Percentiles rank a stretch among this genome's conserved stretches.
Evolutionary conservation across 92 coral and sea anemone species (phyloP).

Genomic region (Nematostella vectensis): DNA sequence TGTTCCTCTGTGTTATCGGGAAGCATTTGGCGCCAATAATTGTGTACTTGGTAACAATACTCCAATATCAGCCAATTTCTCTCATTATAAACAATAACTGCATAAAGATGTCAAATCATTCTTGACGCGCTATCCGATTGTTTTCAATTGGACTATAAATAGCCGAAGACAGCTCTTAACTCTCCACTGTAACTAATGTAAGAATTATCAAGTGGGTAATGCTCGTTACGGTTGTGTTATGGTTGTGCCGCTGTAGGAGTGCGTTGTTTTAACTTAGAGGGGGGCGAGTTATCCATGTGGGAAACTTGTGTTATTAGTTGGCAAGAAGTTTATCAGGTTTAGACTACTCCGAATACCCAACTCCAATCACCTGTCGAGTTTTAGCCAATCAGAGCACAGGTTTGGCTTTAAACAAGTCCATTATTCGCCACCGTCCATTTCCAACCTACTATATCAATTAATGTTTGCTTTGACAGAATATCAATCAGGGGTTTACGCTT

Average conservation of each 20-base stretch:
- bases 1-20: too few species aligned
- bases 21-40: too few species aligned
- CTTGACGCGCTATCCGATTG: slow-evolving; percentile 41
- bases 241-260: too few species aligned
- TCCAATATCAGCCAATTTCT: not conserved
- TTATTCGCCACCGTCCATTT: slow-evolving; percentile 75
- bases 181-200: slow-evolving; percentile 18
- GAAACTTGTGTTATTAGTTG: slow-evolving; percentile 27
- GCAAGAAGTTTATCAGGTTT: slow-evolving; percentile 46
- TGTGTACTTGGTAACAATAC: too few species aligned
- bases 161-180: slow-evolving; percentile 25
- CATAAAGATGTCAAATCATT: slow-evolving; percentile 51
- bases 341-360: slow-evolving; percentile 60
- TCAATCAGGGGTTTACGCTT: slow-evolving; percentile 81
- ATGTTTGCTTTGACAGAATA: slow-evolving; percentile 68
- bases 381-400: slow-evolving; percentile 46
- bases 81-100: slow-evolving; percentile 60
- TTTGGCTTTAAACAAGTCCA: slow-evolving; percentile 59
- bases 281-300: slow-evolving; percentile 12
- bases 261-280: too few species aligned
- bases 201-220: too few species aligned
- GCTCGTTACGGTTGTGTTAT: too few species aligned
- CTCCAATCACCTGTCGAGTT: slow-evolving; percentile 79
- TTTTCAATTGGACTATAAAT: slow-evolving; percentile 62
- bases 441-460: slow-evolving; percentile 89